A percentile compares a stretch with the other conserved stretches of the same genome.
Evolutionary conservation across 2,888 invertebrate species (phyloP).

Genomic region (Dorcus hopei): DNA sequence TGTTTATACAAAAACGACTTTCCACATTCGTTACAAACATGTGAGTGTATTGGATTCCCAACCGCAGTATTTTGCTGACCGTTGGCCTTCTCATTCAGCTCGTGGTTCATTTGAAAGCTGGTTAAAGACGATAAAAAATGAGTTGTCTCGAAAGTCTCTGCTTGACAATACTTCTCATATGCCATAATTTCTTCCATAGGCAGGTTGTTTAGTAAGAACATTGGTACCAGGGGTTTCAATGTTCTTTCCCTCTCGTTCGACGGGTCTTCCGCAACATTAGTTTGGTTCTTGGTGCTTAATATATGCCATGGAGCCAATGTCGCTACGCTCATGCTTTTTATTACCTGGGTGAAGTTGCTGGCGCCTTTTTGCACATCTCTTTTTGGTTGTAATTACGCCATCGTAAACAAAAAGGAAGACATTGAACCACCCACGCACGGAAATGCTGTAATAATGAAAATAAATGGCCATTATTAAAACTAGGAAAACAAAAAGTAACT

Average conservation of each 20-base stretch:
- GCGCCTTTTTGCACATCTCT: too few relatives aligned
- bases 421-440: too few relatives aligned
- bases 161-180: slow-evolving; percentile 19
- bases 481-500: too few relatives aligned
- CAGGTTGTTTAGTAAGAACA: slow-evolving; percentile 29
- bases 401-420: too few relatives aligned
- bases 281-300: too few relatives aligned
- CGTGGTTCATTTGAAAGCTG: slow-evolving; percentile 27
- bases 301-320: too few relatives aligned
- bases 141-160: slow-evolving; percentile 25
- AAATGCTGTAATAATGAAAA: too few relatives aligned
- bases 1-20: slow-evolving; percentile 84
- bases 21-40: slow-evolving; percentile 78
- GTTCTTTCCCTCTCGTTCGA: neutral
- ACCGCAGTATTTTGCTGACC: slow-evolving; percentile 1
- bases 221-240: slow-evolving; percentile 15
- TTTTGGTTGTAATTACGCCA: too few relatives aligned
- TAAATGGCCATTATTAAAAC: too few relatives aligned
- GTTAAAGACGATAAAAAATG: slow-evolving; percentile 27
- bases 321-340: too few relatives aligned
- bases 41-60: slow-evolving; percentile 67
- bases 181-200: slow-evolving; percentile 22
- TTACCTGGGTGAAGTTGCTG: too few relatives aligned
- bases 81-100: slow-evolving; percentile 17
- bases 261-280: too few relatives aligned